Conservation (phyloP, 2,797 vertebrate genomes). For the Ciconia nigra region DNA sequence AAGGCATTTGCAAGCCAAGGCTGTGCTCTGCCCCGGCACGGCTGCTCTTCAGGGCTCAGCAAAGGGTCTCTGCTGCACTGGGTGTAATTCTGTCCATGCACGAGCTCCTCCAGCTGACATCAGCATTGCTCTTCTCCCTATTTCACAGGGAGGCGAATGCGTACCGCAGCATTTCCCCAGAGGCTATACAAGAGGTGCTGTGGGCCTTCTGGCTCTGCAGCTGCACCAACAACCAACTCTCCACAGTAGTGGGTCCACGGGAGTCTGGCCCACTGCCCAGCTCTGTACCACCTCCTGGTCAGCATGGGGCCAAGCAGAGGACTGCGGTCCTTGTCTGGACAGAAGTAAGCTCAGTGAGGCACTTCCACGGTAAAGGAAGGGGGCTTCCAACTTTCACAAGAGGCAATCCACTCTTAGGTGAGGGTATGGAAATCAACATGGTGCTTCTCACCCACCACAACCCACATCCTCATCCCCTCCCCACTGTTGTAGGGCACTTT, state of each 20-base stretch:
- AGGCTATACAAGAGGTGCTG: neutral
- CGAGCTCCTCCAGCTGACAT: neutral
- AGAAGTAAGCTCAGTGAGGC: neutral
- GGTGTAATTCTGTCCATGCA: neutral
- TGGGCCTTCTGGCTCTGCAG: neutral
- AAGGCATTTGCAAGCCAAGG: neutral
- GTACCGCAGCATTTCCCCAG: neutral
- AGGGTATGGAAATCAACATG: neutral
- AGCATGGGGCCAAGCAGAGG: neutral
- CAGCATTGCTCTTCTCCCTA: neutral
- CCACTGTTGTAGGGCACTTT: neutral
- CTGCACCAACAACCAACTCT: neutral
- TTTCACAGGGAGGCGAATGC: accelerated
- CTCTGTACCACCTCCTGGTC: neutral
- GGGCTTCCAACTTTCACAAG: neutral
- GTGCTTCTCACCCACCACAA: neutral
- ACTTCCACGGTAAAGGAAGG: neutral
- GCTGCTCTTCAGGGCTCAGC: neutral
- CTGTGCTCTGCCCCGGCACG: accelerated
- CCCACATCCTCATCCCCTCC: neutral
- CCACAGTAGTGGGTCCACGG: neutral
- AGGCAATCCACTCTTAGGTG: neutral
- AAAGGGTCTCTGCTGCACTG: neutral
- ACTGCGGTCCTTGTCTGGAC: neutral
- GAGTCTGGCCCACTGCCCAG: neutral